Evolutionary conservation across 1,140 invertebrate genomes (phyloP), one percentile per base, ranked within the genome.

Genomic region (Lordiphosa collinella): DNA sequence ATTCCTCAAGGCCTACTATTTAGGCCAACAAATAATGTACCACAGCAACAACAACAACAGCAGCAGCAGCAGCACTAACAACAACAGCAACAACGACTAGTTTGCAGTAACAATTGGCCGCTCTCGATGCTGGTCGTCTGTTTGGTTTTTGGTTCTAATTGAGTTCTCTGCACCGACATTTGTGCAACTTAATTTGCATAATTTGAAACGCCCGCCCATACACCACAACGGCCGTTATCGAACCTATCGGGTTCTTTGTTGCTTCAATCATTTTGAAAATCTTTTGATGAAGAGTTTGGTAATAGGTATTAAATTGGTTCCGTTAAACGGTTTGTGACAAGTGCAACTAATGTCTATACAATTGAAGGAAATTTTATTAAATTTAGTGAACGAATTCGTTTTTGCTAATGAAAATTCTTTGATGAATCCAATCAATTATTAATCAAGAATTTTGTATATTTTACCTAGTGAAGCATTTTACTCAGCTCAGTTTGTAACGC

Each of bases 1-100:
- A 76, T 82, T 82, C 76, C 76, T 82, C 76, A 82, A 82, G 76
- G 76, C 76, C 76, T 82, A 84, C 66, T 80, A 82, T 82, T 82
- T 82, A 82, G 76, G 76, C 76, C 76, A 80, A 76, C 76, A 82
- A 61, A 82, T 76, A 80, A 76, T 71, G 61, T 82, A 79, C 75
- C 76, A 74, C 64, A 50, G 50, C 63, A 67, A 62, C 62, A 64
- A 47, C 60, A 50, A 37, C 72, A 65, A 37, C 59, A 65, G 22
- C 57, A 38, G 10, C 46, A 22, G 41, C 50, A 44, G 5, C 56
- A 46, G 32, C 48, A 49, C 16, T 47, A 32, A 10, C 52, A 34
- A 16, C 47, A 51, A 25, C 55, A 38, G 10, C 51, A 44, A 36
- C 60, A 63, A 29, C 61, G 58, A 68, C 63, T 67, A 54, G 63